Percentiles rank a stretch among this genome's conserved stretches.
phyloP scores from a whole-genome alignment of 2,888 invertebrate genomes.

The Campoletis raptor region DNA sequence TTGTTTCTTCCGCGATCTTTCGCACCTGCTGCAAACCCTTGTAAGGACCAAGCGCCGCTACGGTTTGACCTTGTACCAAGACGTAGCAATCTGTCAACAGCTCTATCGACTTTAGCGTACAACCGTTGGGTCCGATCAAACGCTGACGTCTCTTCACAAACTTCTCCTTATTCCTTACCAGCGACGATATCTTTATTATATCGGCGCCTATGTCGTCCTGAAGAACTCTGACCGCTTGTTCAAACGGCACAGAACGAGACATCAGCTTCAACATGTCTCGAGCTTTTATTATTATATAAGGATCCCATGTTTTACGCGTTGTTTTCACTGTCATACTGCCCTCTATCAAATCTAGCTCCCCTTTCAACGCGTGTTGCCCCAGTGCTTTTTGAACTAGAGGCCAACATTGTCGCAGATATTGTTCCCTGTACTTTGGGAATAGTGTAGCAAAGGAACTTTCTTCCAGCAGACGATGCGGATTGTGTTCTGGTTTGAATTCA shows the following conservation, averaged over 20 bases:
- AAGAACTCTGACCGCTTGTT: slow-evolving; percentile 95
- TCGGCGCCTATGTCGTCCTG: slow-evolving; percentile 97
- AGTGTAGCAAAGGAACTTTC: slow-evolving; percentile 98
- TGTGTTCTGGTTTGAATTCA: slow-evolving; percentile 94
- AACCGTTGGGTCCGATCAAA: slow-evolving; percentile 98
- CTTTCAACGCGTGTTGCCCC: slow-evolving; percentile 91
- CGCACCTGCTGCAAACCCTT: slow-evolving; percentile 93
- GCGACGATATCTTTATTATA: slow-evolving; percentile 97
- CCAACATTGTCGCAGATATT: slow-evolving; percentile 98
- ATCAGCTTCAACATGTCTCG: slow-evolving; percentile 98
- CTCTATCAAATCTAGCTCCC: slow-evolving; percentile 96
- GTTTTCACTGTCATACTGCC: slow-evolving; percentile 98
- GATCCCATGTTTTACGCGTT: slow-evolving; percentile 99
- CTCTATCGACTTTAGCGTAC: slow-evolving; percentile 98
- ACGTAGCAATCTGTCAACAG: slow-evolving; percentile 98
- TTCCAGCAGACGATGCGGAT: slow-evolving; percentile 94
- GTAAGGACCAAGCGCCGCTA: slow-evolving; percentile 98
- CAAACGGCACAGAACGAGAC: slow-evolving; percentile 98
- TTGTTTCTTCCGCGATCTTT: slow-evolving; percentile 97
- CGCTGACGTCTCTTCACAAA: slow-evolving; percentile 98
- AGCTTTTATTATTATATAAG: slow-evolving; percentile 98
- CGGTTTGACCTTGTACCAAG: slow-evolving; percentile 98
- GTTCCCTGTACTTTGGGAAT: slow-evolving; percentile 99
- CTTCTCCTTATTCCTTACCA: slow-evolving; percentile 96
- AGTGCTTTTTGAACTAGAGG: slow-evolving; percentile 95